A percentile compares a stretch with the other conserved stretches of the same genome.
phyloP scores from a whole-genome alignment of 2,888 invertebrate species.

The Pachliopta kotzebuea region DNA sequence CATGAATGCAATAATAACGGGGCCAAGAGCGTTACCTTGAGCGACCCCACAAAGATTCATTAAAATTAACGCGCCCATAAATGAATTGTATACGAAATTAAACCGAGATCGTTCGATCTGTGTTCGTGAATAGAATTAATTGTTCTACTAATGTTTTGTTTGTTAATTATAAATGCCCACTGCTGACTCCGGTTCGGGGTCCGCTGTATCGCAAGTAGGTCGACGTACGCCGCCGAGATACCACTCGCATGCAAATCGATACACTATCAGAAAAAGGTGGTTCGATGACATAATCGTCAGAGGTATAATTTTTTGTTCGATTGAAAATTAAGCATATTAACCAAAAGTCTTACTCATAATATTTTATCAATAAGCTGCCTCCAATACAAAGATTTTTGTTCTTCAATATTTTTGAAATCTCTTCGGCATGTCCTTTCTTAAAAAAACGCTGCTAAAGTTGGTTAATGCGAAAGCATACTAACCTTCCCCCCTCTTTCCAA shows the following conservation, averaged over 20 bases:
- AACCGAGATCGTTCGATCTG: not conserved
- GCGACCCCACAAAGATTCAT: not conserved
- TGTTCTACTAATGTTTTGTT: conserved; percentile 1
- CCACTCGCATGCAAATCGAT: conserved; percentile 15
- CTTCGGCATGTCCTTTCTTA: too few relatives aligned
- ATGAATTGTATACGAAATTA: not conserved
- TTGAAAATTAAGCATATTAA: not conserved
- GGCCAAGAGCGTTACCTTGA: not conserved
- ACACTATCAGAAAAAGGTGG: conserved; percentile 1
- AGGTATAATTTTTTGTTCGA: not conserved
- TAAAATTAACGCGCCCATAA: not conserved
- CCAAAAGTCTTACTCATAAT: too few relatives aligned
- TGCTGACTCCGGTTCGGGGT: not conserved
- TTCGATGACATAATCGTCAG: not conserved
- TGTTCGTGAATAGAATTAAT: conserved; percentile 9
- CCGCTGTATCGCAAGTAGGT: conserved; percentile 16
- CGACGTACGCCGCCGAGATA: conserved; percentile 10
- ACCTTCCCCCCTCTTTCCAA: too few relatives aligned
- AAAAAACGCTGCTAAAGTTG: too few relatives aligned
- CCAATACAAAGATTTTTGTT: too few relatives aligned
- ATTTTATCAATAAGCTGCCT: too few relatives aligned
- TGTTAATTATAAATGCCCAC: not conserved
- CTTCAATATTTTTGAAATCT: too few relatives aligned
- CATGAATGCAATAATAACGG: not conserved
- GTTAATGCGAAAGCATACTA: too few relatives aligned